These are phyloP conservation scores for Climacteris rufus DNA, from an alignment of 2,113 vertebrate genomes.

Conservation along the genomic window DNA sequence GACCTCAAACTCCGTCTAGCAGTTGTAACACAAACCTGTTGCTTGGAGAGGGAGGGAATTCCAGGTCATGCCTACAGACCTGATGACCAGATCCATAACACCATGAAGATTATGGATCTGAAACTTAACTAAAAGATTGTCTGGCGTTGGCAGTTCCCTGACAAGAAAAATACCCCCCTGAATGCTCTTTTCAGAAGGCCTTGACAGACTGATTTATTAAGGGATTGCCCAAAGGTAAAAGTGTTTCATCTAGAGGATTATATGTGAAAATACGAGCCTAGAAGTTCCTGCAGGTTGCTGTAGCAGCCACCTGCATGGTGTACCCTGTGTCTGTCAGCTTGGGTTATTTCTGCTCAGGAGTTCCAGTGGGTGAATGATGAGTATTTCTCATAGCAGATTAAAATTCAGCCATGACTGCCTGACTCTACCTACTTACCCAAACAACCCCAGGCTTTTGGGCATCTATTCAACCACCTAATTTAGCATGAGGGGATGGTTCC, in stretches of 20 bases:
- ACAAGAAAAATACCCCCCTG: neutral
- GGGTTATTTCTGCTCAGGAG: slow-evolving; percentile 20
- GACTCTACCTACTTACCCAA: slow-evolving; percentile 23
- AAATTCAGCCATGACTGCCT: slow-evolving; percentile 19
- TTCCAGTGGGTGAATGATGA: neutral
- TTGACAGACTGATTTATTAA: neutral
- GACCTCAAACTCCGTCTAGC: neutral
- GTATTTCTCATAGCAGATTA: neutral
- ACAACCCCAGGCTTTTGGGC: slow-evolving; percentile 8
- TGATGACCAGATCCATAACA: neutral
- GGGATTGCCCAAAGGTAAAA: neutral
- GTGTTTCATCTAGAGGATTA: neutral
- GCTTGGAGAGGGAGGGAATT: neutral
- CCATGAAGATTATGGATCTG: neutral
- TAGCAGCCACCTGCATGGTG: neutral
- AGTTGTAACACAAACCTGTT: neutral
- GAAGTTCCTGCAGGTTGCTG: neutral
- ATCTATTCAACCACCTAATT: slow-evolving; percentile 29
- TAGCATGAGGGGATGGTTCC: neutral
- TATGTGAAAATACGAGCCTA: neutral
- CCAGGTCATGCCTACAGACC: neutral
- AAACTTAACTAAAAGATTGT: neutral
- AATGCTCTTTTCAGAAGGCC: neutral
- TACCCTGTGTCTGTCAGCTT: neutral
- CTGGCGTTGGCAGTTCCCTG: neutral